A percentile compares a stretch with the other conserved stretches of the same genome.
Conservation (phyloP, 1,140 invertebrate species). For the Patella vulgata region DNA sequence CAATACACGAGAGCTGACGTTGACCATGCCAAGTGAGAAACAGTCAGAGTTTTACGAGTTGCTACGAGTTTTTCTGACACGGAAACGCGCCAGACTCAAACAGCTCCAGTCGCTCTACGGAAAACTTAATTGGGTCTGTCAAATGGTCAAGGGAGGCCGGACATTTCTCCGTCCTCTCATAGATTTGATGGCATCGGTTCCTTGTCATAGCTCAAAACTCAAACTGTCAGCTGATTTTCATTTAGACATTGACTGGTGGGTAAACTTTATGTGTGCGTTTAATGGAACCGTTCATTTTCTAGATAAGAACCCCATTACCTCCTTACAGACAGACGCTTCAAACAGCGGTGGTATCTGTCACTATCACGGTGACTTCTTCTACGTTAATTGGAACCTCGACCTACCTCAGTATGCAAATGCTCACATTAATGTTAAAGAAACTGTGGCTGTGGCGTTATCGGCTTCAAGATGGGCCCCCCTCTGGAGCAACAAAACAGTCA, state of each 20-base stretch:
- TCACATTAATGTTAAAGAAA: constrained; percentile 20
- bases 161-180: constrained; percentile 15
- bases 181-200: constrained; percentile 2
- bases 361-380: constrained; percentile 8
- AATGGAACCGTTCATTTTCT: constrained; percentile 13
- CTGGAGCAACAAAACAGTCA: constrained; percentile 6
- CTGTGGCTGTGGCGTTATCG: background rate
- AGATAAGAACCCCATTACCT: constrained; percentile 10
- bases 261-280: constrained; percentile 14
- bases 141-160: constrained; percentile 13
- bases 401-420: constrained; percentile 2
- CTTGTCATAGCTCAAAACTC: background rate
- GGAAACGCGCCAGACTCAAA: background rate
- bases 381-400: constrained; percentile 14
- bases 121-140: constrained; percentile 18
- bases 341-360: constrained; percentile 9
- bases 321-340: constrained; percentile 21
- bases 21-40: background rate
- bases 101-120: constrained; percentile 17
- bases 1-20: background rate
- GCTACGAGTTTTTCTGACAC: background rate
- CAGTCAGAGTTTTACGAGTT: constrained; percentile 1
- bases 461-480: constrained; percentile 6
- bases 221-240: constrained; percentile 8
- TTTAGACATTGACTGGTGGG: constrained; percentile 13